Conservation (phyloP, 1,140 invertebrate genomes). For the Drosophila pseudoananassae region DNA sequence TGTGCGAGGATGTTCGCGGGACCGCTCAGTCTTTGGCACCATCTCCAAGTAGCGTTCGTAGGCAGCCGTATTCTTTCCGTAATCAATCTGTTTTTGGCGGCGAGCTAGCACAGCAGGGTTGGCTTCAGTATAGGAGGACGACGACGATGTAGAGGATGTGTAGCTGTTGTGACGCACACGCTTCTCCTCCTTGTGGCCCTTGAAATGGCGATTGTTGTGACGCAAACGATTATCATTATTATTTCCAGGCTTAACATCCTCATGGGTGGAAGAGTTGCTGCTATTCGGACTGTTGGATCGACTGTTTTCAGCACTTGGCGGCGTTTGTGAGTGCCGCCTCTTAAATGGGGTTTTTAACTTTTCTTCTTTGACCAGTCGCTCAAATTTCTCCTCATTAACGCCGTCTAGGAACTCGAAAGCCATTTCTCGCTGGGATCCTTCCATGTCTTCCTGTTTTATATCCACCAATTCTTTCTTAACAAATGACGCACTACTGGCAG, state of each 20-base stretch:
- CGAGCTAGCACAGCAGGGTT: conserved; percentile 90
- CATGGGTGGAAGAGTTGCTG: conserved; percentile 48
- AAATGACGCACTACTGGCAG: conserved; percentile 31
- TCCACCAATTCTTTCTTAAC: conserved; percentile 34
- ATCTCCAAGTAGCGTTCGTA: conserved; percentile 91
- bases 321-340: conserved; percentile 72
- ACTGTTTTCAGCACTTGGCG: conserved; percentile 66
- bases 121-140: conserved; percentile 87
- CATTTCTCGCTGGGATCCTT: conserved; percentile 55
- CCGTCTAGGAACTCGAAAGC: conserved; percentile 73
- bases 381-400: conserved; percentile 80
- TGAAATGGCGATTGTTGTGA: conserved; percentile 4
- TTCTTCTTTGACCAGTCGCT: conserved; percentile 78
- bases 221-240: conserved; percentile 1
- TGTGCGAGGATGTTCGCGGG: conserved; percentile 91
- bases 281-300: conserved; percentile 75
- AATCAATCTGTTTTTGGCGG: conserved; percentile 97
- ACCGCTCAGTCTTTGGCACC: conserved; percentile 87
- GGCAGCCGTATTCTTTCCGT: conserved; percentile 96
- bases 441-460: conserved; percentile 15
- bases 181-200: conserved; percentile 64
- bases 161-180: conserved; percentile 70
- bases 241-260: conserved; percentile 22
- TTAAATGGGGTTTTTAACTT: conserved; percentile 84
- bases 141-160: conserved; percentile 70